Evolutionary conservation across 2,888 invertebrate species (phyloP).

Genomic region (Biston stratarius): DNA sequence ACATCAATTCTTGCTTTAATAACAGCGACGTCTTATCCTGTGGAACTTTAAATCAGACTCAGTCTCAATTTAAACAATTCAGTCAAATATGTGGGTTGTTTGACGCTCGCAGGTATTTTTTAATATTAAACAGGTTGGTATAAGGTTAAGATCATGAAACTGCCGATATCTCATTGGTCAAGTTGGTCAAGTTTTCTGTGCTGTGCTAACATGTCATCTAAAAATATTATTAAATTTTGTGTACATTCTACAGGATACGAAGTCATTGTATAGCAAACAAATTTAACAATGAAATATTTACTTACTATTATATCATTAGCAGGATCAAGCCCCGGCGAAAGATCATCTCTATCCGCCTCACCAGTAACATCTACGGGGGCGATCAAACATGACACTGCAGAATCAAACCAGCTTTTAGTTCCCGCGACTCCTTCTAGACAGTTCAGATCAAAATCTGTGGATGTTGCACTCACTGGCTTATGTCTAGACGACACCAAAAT

Average conservation of each 20-base stretch:
- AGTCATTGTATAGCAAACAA: not conserved
- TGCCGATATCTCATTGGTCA: not conserved
- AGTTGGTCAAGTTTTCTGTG: not conserved
- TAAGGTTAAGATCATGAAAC: not conserved
- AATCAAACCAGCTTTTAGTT: slow-evolving; percentile 71
- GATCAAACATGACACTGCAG: slow-evolving; percentile 66
- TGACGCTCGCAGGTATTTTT: too few species aligned
- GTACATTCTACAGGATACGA: not conserved
- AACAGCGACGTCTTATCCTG: slow-evolving; percentile 6
- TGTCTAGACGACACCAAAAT: slow-evolving; percentile 75
- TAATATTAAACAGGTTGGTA: not conserved
- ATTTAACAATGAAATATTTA: slow-evolving; percentile 11
- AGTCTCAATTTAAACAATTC: not conserved
- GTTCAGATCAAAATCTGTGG: slow-evolving; percentile 85
- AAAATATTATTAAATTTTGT: not conserved
- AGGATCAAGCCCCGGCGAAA: slow-evolving; percentile 81
- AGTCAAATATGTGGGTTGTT: not conserved
- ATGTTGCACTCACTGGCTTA: slow-evolving; percentile 76
- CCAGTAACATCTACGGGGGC: slow-evolving; percentile 70
- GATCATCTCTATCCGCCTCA: slow-evolving; percentile 75
- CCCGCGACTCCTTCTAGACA: slow-evolving; percentile 75
- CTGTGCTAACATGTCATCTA: not conserved
- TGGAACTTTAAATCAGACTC: not conserved
- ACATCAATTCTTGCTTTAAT: slow-evolving; percentile 28
- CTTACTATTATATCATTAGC: slow-evolving; percentile 57